These are phyloP conservation scores for Diorhabda sublineata DNA, from an alignment of 1,140 invertebrate genomes.

Conservation along the genomic window DNA sequence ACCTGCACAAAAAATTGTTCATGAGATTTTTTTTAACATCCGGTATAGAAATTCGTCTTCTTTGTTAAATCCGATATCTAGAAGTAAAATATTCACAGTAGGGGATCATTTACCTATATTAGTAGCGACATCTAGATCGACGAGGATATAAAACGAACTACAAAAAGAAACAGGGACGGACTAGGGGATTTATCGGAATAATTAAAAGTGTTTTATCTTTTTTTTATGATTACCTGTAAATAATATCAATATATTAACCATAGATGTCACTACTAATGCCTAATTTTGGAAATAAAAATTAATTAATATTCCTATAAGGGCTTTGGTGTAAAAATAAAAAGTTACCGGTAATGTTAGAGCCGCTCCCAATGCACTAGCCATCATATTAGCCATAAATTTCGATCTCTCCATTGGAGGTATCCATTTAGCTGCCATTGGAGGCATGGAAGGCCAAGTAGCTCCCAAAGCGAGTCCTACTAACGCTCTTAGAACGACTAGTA, in stretches of 20 bases:
- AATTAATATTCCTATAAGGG: no score
- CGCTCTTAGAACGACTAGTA: conserved; percentile 60
- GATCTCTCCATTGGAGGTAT: conserved; percentile 85
- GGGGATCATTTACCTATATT: neutral
- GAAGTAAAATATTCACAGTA: neutral
- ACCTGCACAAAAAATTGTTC: conserved; percentile 37
- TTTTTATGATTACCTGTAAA: no score
- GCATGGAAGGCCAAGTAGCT: conserved; percentile 87
- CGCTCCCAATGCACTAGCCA: conserved; percentile 79
- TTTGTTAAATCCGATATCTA: neutral
- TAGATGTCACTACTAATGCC: no score
- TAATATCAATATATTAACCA: no score
- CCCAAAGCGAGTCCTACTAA: conserved; percentile 72
- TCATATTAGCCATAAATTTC: conserved; percentile 83
- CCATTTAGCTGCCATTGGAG: conserved; percentile 86
- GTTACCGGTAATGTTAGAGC: conserved; percentile 70
- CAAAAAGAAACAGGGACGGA: no score
- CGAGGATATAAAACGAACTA: no score
- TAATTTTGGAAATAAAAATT: no score
- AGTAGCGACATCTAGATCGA: no score
- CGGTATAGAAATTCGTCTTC: neutral
- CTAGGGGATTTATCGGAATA: no score
- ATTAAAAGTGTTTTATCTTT: no score
- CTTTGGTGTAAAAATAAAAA: no score
- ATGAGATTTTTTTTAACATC: neutral